Base-by-base conservation (phyloP, 2,113 vertebrate species). In the Oxygymnocypris stewartii region DNA sequence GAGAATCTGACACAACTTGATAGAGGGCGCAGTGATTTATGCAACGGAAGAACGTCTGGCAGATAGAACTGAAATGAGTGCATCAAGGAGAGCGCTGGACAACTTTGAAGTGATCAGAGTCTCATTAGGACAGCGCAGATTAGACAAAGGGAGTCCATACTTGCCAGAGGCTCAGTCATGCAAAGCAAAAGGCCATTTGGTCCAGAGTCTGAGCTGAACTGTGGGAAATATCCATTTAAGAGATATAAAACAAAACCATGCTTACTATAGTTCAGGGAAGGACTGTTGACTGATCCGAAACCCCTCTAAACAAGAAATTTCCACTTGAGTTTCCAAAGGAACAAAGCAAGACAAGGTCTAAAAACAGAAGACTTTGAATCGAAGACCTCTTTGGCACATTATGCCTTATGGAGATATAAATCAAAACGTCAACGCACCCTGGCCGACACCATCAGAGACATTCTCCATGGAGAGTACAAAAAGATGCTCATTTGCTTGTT, bases 291-390 rank as follows among this genome's bases (percentile, higher is more conserved):
- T 78, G 89, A 90, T 71, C 84, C 37, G 23, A 79, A 75, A 86
- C 86, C 79, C 84, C 89, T 89, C 63, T 49, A 67, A 90, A 89
- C 84, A 90, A 90, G 14, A 71, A 9, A 89, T 86, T 85, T 86
- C n/a, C n/a, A n/a, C n/a, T n/a, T n/a, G 57, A 88, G n/a, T 78
- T 78, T 54, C 25, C 67, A 88, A 88, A 90, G 69, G 79, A 86
- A 84, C 35, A 47, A 82, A 51, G 47, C 80, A 49, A 86, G 71
- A 87, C 65, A 23, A 23, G 7, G 2, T 86, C 84, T 92, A 92
- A 92, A 91, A 90, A 92, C 89, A 91, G 82, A 42, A 57, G 78
- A 20, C 74, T 88, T 25, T 88, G n/a, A 90, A 92, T 85, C 44
- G 44, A 75, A 75, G 85, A 87, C 84, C 85, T 86, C 86, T 87